A percentile compares a stretch with the other conserved stretches of the same genome.
phyloP scores from a whole-genome alignment of 2,797 vertebrate species.

The Manis pentadactyla region DNA sequence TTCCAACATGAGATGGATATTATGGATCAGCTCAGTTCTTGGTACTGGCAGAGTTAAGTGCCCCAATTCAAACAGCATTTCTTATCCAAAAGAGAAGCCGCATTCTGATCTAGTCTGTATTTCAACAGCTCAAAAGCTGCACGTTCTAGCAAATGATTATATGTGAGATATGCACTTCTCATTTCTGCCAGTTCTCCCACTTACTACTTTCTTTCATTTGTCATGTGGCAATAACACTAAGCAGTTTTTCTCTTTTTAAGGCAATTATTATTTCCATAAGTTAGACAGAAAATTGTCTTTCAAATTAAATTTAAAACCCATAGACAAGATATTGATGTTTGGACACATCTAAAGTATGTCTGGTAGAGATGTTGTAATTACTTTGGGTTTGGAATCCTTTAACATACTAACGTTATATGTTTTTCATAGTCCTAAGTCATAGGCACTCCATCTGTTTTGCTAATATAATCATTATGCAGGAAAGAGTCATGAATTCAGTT shows the following conservation, averaged over 20 bases:
- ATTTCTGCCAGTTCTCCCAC: constrained; percentile 49
- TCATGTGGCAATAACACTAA: constrained; percentile 16
- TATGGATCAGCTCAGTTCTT: constrained; percentile 21
- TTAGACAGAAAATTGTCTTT: constrained; percentile 60
- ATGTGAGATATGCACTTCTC: not conserved
- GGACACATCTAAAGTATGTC: constrained; percentile 70
- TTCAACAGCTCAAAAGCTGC: constrained; percentile 47
- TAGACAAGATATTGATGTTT: constrained; percentile 48
- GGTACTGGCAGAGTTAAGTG: constrained; percentile 26
- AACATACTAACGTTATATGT: constrained; percentile 52
- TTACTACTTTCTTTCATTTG: constrained; percentile 52
- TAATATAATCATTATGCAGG: not conserved
- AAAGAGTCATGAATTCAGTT: constrained; percentile 16
- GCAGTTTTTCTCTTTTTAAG: constrained; percentile 55
- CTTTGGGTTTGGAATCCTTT: constrained; percentile 51
- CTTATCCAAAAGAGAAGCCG: constrained; percentile 59
- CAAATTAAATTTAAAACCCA: constrained; percentile 74
- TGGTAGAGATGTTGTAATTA: constrained; percentile 43
- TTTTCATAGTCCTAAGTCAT: not conserved
- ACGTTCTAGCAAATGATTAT: constrained; percentile 29
- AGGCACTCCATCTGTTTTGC: not conserved
- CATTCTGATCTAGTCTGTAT: constrained; percentile 38
- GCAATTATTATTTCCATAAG: constrained; percentile 59
- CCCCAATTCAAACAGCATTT: constrained; percentile 34
- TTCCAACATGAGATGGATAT: not conserved